Evolutionary conservation across 2,888 invertebrate species (phyloP).

Genomic region (Cerceris rybyensis): DNA sequence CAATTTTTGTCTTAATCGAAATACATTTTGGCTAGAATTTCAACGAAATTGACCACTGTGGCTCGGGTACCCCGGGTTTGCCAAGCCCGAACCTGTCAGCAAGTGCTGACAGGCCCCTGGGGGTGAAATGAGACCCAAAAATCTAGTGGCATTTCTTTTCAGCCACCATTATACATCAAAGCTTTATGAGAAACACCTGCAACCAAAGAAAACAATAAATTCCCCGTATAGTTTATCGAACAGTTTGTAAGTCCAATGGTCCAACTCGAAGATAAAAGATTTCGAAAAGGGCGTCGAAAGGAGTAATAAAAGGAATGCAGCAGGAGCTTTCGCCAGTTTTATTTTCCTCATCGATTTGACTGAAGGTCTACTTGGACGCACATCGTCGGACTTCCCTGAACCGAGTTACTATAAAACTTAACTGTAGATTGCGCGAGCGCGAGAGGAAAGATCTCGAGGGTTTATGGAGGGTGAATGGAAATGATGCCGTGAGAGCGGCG

Average conservation of each 20-base stretch:
- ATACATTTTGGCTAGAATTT: no score
- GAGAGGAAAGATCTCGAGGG: conserved; percentile 20
- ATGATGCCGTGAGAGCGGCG: conserved; percentile 10
- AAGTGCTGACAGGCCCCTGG: no score
- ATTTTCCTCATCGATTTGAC: conserved; percentile 51
- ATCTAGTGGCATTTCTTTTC: no score
- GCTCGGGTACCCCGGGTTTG: no score
- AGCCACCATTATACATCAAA: no score
- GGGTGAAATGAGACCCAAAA: no score
- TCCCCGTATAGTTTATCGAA: background rate
- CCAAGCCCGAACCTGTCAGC: no score
- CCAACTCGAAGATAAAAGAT: conserved; percentile 12
- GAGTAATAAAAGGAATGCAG: conserved; percentile 60
- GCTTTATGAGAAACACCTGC: no score
- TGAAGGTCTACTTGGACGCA: conserved; percentile 35
- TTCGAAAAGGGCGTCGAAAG: conserved; percentile 33
- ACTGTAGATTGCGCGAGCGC: conserved; percentile 53
- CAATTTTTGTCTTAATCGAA: no score
- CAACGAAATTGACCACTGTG: no score
- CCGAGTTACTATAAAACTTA: conserved; percentile 61
- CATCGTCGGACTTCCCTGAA: conserved; percentile 15
- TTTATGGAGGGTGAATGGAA: conserved; percentile 34
- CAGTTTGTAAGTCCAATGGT: background rate
- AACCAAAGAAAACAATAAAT: background rate
- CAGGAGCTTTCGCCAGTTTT: conserved; percentile 55